Evolutionary conservation across 2,113 vertebrate species (phyloP).

Genomic region (Poeciliopsis occidentalis): DNA sequence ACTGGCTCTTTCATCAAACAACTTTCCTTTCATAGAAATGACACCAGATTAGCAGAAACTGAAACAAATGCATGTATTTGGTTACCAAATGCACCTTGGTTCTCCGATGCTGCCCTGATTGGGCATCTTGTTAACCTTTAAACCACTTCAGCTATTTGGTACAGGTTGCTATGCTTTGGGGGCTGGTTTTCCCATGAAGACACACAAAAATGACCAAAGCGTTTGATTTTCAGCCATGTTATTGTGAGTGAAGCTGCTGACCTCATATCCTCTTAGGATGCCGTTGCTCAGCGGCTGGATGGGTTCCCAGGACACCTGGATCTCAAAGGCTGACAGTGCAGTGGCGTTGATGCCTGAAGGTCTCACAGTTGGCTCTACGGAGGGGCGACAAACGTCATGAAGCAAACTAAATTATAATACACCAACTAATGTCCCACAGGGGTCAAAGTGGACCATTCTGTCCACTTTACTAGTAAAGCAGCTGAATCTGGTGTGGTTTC

Average conservation of each 20-base stretch:
- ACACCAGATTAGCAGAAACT: background rate
- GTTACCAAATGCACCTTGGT: background rate
- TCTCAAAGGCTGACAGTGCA: constrained; percentile 87
- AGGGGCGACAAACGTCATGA: background rate
- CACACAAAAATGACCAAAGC: too few relatives aligned
- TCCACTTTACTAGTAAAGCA: too few relatives aligned
- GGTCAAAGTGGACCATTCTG: too few relatives aligned
- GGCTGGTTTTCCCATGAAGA: too few relatives aligned
- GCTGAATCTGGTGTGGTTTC: too few relatives aligned
- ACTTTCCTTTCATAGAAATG: background rate
- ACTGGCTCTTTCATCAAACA: too few relatives aligned
- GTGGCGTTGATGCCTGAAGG: constrained; percentile 87
- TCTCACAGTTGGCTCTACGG: constrained; percentile 87
- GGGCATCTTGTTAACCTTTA: background rate
- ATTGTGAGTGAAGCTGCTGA: constrained; percentile 48
- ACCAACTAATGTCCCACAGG: background rate
- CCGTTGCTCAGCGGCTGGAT: constrained; percentile 85
- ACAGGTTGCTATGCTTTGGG: too few relatives aligned
- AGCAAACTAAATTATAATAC: background rate
- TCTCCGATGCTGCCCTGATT: background rate
- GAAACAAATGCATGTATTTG: background rate
- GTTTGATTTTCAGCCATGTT: background rate
- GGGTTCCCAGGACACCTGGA: constrained; percentile 92
- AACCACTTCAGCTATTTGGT: background rate
- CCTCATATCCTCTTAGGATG: constrained; percentile 93